These are phyloP conservation scores for Lepidurus arcticus DNA, from an alignment of 1,140 invertebrate genomes.

Conservation along the genomic window DNA sequence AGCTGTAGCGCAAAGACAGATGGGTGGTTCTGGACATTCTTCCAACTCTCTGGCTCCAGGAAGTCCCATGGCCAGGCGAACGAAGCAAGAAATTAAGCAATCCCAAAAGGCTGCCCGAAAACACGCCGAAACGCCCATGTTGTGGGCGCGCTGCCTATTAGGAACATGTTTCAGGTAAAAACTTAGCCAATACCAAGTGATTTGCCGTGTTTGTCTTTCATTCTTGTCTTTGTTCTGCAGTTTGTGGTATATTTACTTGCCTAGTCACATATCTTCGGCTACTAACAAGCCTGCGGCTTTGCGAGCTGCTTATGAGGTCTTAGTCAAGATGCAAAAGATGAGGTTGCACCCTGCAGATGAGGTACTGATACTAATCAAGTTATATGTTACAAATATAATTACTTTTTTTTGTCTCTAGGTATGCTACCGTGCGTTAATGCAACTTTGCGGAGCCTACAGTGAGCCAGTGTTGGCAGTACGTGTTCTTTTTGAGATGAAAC, in stretches of 20 bases:
- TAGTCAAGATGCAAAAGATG: conserved; percentile 75
- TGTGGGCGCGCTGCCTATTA: conserved; percentile 86
- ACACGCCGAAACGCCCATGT: conserved; percentile 61
- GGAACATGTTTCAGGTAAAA: conserved; percentile 66
- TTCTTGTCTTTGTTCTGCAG: conserved; percentile 51
- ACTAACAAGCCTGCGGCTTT: conserved; percentile 62
- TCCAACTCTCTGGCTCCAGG: conserved; percentile 52
- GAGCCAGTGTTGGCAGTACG: conserved; percentile 91
- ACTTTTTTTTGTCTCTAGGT: conserved; percentile 55
- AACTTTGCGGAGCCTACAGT: conserved; percentile 86
- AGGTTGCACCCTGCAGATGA: conserved; percentile 82
- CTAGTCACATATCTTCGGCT: conserved; percentile 61
- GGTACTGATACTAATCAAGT: conserved; percentile 47
- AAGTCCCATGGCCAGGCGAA: conserved; percentile 83
- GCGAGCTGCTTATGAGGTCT: conserved; percentile 75
- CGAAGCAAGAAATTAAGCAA: conserved; percentile 88
- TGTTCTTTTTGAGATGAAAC: conserved; percentile 90
- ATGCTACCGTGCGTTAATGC: conserved; percentile 95
- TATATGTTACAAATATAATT: conserved; percentile 34
- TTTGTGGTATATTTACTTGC: conserved; percentile 95
- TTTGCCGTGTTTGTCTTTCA: neutral
- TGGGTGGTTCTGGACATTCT: neutral
- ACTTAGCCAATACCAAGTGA: conserved; percentile 30
- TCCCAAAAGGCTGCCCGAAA: conserved; percentile 82
- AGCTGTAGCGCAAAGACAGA: conserved; percentile 32